Base-by-base conservation (phyloP, 2,888 invertebrate genomes). In the Harpalus rufipes region DNA sequence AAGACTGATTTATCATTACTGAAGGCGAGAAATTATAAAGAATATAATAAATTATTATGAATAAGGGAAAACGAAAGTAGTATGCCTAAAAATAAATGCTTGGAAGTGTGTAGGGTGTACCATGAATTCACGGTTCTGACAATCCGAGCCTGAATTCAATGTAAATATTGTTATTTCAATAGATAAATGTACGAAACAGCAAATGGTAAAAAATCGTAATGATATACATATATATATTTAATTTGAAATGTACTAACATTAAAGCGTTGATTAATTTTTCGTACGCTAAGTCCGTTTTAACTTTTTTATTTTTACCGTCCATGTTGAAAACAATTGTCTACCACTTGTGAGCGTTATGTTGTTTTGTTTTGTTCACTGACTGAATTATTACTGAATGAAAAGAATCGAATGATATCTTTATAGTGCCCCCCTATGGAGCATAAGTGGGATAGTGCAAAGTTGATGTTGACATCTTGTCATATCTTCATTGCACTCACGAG, bases 401-500 rank as follows among this genome's bases (percentile, higher is more conserved):
- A 58, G 25, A 78, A 58, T 10, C n/a, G 12, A 25, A 58, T 78
- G 10, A 2, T 78, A 14, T 58, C 18, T 78, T 78, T 78, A 78
- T 78, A 78, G n/a, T n/a, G 16, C 58, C 51, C 21, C 18, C 59
- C 61, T 41, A 74, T 74, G 83, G 83, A 56, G 65, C 10, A 6
- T 51, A 41, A 74, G 83, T 83, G 83, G 83, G 83, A 83, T 58
- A 59, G 83, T 76, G 83, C 83, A 83, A 83, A 83, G 83, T 74
- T 82, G 72, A 72, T 68, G 16, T 82, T 82, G 63, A 81, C 65
- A 51, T 21, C 14, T 41, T 32, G 63, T 25, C 12, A 68, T 68
- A 39, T 78, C 16, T 59, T 59, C 79, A 79, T 59, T 79, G 79
- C 59, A 79, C 59, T 32, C 79, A 61, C 44, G 16, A 74, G 41